A percentile compares a stretch with the other conserved stretches of the same genome.
Conservation (phyloP, 2,113 vertebrate genomes). For the Alligator sinensis region DNA sequence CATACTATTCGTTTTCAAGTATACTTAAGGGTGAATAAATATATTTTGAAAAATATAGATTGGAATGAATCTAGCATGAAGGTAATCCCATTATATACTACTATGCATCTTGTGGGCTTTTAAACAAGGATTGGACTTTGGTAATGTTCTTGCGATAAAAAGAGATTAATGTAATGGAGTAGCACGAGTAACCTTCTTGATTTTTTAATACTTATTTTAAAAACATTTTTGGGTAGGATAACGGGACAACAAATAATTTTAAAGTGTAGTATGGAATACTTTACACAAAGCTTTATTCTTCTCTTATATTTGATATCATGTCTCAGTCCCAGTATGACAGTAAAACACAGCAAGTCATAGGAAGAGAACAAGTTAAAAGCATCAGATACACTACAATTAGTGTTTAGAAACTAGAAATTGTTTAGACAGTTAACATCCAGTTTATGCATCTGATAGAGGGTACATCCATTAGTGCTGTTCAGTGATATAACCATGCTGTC, state of each 20-base stretch:
- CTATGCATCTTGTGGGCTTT: background rate
- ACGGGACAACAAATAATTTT: background rate
- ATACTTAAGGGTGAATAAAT: background rate
- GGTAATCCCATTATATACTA: background rate
- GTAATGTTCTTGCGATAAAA: background rate
- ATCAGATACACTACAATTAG: background rate
- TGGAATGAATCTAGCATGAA: background rate
- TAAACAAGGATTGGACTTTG: background rate
- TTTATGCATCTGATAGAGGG: background rate
- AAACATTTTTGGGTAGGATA: background rate
- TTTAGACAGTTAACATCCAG: constrained; percentile 4
- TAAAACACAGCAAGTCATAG: background rate
- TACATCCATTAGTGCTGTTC: background rate
- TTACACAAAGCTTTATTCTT: background rate
- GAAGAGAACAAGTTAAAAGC: background rate
- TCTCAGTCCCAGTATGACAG: background rate
- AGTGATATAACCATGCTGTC: background rate
- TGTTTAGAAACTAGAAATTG: background rate
- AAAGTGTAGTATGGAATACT: background rate
- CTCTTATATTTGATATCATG: background rate
- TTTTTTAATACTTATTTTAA: background rate
- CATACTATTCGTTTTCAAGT: background rate
- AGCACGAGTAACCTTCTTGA: background rate
- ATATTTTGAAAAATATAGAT: background rate
- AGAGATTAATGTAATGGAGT: background rate